A percentile compares a stretch with the other conserved stretches of the same genome.
These are phyloP conservation scores for Drosophila rubida DNA, from an alignment of 2,888 invertebrate species.

Conservation along the genomic window DNA sequence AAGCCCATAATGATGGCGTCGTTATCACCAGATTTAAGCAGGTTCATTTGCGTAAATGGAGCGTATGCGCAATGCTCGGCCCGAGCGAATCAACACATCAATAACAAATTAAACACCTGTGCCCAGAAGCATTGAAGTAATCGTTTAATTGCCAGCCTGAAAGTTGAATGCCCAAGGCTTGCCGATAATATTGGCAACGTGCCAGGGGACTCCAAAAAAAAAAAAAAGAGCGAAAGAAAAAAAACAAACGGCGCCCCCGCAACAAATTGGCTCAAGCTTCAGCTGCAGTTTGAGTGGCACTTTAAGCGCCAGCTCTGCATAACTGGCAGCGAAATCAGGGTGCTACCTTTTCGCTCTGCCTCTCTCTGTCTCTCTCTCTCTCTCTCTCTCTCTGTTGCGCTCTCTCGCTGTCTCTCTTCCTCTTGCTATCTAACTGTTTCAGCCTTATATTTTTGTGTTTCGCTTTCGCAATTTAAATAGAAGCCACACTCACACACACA, in stretches of 20 bases:
- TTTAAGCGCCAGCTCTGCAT: constrained; percentile 39
- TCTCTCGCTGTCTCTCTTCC: neutral
- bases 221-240: neutral
- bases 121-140: constrained; percentile 29
- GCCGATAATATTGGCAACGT: constrained; percentile 36
- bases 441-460: constrained; percentile 43
- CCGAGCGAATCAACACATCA: constrained; percentile 45
- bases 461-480: constrained; percentile 68
- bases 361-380: neutral
- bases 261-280: constrained; percentile 54
- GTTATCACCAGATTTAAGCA: constrained; percentile 3
- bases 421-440: constrained; percentile 18
- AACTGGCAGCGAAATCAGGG: constrained; percentile 51
- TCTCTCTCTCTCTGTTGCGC: neutral
- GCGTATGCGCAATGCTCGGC: constrained; percentile 21
- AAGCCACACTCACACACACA: neutral
- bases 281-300: constrained; percentile 55
- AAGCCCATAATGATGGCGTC: constrained; percentile 1
- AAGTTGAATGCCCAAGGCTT: constrained; percentile 60
- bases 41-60: neutral
- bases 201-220: constrained; percentile 40
- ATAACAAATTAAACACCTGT: constrained; percentile 66
- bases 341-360: neutral
- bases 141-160: constrained; percentile 64
- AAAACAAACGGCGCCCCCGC: constrained; percentile 7